Evolutionary conservation across 2,888 invertebrate species (phyloP).

Genomic region (Dynastes maya): DNA sequence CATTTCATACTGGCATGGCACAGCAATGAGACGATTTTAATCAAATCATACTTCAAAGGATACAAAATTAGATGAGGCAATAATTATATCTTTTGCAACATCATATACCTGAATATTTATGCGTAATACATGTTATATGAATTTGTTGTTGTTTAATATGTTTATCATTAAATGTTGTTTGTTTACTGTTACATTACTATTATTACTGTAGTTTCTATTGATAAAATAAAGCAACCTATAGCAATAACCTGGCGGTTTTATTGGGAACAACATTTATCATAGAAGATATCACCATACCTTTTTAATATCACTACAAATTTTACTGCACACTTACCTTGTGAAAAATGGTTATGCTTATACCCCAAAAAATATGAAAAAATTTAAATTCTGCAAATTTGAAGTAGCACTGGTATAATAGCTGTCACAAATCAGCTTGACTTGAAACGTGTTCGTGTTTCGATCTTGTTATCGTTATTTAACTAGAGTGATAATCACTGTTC

Average conservation of each 20-base stretch:
- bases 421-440: too few relatives aligned
- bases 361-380: too few relatives aligned
- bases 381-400: too few relatives aligned
- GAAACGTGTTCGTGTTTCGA: too few relatives aligned
- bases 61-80: constrained; percentile 33
- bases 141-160: not conserved
- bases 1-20: constrained; percentile 60
- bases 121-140: not conserved
- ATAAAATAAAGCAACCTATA: not conserved
- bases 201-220: not conserved
- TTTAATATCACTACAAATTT: too few relatives aligned
- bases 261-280: too few relatives aligned
- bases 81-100: constrained; percentile 6
- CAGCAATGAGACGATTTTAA: not conserved
- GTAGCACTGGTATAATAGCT: too few relatives aligned
- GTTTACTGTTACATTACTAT: not conserved
- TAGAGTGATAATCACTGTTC: too few relatives aligned
- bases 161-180: constrained; percentile 3
- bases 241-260: not conserved
- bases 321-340: too few relatives aligned
- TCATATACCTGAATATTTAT: not conserved
- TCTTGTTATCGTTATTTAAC: too few relatives aligned
- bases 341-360: too few relatives aligned
- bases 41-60: constrained; percentile 22
- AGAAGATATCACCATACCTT: too few relatives aligned